These are phyloP conservation scores for Nyctibius bracteatus DNA, from an alignment of 2,113 vertebrate genomes.

Conservation along the genomic window DNA sequence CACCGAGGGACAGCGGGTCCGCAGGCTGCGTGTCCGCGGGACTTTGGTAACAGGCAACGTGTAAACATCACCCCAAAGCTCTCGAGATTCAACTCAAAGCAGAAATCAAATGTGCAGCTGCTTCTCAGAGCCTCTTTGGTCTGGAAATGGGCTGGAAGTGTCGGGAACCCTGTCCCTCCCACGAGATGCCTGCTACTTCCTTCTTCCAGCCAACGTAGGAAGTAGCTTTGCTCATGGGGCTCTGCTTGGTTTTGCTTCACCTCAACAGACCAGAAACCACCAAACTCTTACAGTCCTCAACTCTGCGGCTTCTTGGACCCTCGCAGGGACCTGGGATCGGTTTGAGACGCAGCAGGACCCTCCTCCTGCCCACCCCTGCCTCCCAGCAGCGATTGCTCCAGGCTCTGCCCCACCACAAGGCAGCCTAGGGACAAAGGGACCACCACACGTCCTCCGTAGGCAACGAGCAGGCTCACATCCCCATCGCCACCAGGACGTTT, in stretches of 20 bases:
- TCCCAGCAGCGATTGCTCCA: neutral
- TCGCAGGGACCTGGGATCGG: neutral
- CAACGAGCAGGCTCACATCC: neutral
- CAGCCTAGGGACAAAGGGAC: neutral
- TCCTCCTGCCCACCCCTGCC: neutral
- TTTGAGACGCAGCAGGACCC: neutral
- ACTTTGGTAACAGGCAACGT: conserved; percentile 17
- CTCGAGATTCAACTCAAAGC: conserved; percentile 31
- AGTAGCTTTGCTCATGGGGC: neutral
- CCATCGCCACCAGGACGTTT: fast-evolving
- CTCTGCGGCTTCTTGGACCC: neutral
- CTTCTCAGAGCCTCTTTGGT: conserved; percentile 60
- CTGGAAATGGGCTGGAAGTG: conserved; percentile 15
- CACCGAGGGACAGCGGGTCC: neutral
- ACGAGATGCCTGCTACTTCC: neutral
- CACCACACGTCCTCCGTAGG: neutral
- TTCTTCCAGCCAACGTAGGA: neutral
- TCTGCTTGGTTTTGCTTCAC: neutral
- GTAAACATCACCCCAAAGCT: conserved; percentile 55
- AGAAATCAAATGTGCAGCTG: conserved; percentile 24
- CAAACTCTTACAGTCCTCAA: neutral
- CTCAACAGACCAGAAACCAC: neutral
- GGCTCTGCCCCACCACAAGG: neutral
- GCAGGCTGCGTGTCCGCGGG: neutral
- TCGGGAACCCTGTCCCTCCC: neutral